phyloP scores from a whole-genome alignment of 2,888 invertebrate species.

The Latheticus oryzae region DNA sequence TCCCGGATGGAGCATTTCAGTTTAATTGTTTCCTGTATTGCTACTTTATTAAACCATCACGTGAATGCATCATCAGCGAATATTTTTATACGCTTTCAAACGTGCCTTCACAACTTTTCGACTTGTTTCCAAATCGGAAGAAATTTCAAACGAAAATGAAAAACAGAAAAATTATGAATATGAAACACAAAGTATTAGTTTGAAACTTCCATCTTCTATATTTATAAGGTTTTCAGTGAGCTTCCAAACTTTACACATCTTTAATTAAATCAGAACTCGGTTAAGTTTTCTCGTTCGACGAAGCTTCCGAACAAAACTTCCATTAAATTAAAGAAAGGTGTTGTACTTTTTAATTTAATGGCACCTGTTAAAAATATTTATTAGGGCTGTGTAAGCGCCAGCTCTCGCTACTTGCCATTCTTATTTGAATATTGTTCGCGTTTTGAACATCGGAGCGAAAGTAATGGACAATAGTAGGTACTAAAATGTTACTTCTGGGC shows the following conservation, averaged over 20 bases:
- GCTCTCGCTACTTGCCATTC: background rate
- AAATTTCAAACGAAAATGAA: conserved; percentile 9
- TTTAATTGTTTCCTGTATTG: conserved; percentile 43
- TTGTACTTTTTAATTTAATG: conserved; percentile 43
- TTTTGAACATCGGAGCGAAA: conserved; percentile 8
- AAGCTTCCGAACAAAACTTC: conserved; percentile 48
- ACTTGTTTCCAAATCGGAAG: conserved; percentile 4
- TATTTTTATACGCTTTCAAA: no score
- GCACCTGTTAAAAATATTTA: conserved; percentile 42
- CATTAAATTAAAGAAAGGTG: conserved; percentile 53
- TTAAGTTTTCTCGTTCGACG: conserved; percentile 49
- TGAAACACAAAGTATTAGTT: conserved; percentile 48
- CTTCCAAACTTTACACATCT: conserved; percentile 54
- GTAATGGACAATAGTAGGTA: conserved; percentile 14
- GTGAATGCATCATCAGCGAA: conserved; percentile 35
- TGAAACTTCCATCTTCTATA: conserved; percentile 53
- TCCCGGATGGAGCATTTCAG: conserved; percentile 41
- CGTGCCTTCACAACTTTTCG: conserved; percentile 5
- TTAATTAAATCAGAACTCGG: conserved; percentile 58
- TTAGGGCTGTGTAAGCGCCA: no score
- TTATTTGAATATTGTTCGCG: conserved; percentile 22
- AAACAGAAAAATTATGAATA: conserved; percentile 46
- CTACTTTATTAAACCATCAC: conserved; percentile 41
- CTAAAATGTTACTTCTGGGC: no score
- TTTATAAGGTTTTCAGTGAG: conserved; percentile 53